Evolutionary conservation across 2,888 invertebrate genomes (phyloP), one percentile per base, ranked within the genome.

Genomic region (Drosophila lutescens): DNA sequence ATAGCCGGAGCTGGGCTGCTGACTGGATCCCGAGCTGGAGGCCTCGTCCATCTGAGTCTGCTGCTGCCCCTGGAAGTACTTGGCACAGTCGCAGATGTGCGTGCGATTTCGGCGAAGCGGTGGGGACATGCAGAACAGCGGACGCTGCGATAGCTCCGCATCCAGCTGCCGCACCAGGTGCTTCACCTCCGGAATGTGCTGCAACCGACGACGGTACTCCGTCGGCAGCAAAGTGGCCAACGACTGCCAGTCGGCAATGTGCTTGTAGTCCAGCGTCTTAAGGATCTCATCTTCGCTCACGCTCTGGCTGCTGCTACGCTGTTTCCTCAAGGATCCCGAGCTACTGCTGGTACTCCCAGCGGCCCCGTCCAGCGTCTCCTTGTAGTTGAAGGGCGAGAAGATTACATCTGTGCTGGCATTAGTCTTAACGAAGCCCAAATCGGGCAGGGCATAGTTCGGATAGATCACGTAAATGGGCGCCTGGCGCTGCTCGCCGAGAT

Each of bases 241-340:
- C 0, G 98, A 98, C 86, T 97, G 97, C 98, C 98, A 98, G 91
- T 98, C 98, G 90, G 95, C 95, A 9, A 98, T 95, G 90, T 98
- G 98, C 44, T 95, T 94, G 74, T 97, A 95, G 58, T 97, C 96
- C 91, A 96, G 95, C 89, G 95, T 95, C 89, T 95, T 95, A 41
- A 98, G 92, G 71, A 95, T 94, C 92, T 97, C 97, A 55, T 97
- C 94, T 89, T 98, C 97, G 84, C 95, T 96, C 95, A 96, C 47
- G 46, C 80, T 82, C 23, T 86, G 46, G 55, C 76, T 87, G 51
- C 77, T 79, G 32, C 82, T 44, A 32, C 65, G 49, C 56, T 70
- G 90, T 58, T 90, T 89, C 73, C 89, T 89, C 26, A 83, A 62
- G 1, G 85, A 83, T 20, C 65, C 73, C 6, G 72, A 38, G 26